Evolutionary conservation across 53 echinoderm and acorn worm genomes (phyloP), one percentile per base, ranked within the genome.

Genomic region (Mesocentrotus franciscanus): DNA sequence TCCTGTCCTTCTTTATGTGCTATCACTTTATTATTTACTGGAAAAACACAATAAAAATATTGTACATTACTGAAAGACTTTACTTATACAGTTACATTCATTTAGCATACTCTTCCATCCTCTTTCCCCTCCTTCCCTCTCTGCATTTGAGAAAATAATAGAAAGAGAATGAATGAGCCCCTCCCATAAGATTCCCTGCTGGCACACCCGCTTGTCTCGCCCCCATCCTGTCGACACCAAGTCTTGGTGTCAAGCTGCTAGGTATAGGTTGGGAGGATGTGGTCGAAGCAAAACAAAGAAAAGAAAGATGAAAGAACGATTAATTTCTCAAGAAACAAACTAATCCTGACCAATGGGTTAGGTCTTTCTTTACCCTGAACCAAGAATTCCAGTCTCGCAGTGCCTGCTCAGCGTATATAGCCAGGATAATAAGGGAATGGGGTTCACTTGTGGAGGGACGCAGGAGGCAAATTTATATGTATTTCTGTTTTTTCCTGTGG

Each of bases 291-390:
- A 42, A 81, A n/a, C n/a, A 36, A 81, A 42, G 81, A 81, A 81
- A 81, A 81, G 81, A 81, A 39, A 17, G 42, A 36, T 81, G 42
- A 81, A 81, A 81, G 81, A 81, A 81, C 42, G 42, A 81, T 42
- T 81, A 33, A 81, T 39, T 81, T 18, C 81, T 81, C 81, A 39
- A 81, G 81, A 36, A 81, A 81, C 42, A 18, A 39, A 81, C 81
- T 81, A 81, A 81, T 81, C 81, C 81, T 42, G 9, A 81, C 81
- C 81, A 81, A 8, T 81, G 81, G 81, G 81, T 81, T 81, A 42
- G 81, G 42, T 0, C 22, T 81, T 81, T 6, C 42, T 20, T 20
- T 81, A 27, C 27, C 9, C 72, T 8, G 29, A 27, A 72, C 26
- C 27, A 29, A n/a, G 10, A 27, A 72, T 26, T 9, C 10, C 29